Conservation (phyloP, 2,113 vertebrate genomes). For the Oxyura jamaicensis region DNA sequence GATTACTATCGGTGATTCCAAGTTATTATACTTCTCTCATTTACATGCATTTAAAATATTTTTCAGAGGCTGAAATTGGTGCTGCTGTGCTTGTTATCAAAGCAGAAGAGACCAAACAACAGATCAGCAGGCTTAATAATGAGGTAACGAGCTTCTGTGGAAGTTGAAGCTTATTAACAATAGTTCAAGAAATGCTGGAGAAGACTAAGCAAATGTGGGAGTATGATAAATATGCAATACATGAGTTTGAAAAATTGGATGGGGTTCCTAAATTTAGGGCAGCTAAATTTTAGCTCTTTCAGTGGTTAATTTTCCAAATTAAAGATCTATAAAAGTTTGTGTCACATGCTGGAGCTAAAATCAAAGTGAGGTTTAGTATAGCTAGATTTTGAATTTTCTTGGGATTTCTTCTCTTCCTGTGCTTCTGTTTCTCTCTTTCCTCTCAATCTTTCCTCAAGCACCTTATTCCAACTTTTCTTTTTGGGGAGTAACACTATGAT, state of each 20-base stretch:
- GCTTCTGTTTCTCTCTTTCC: not conserved
- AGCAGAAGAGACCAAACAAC: slow-evolving; percentile 85
- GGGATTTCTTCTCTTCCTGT: not conserved
- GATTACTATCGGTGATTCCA: not conserved
- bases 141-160: slow-evolving; percentile 72
- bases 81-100: slow-evolving; percentile 81
- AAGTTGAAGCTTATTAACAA: not conserved
- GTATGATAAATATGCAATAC: not conserved
- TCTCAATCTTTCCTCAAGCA: not conserved
- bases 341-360: not conserved
- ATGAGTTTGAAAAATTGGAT: not conserved
- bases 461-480: not conserved
- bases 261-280: not conserved
- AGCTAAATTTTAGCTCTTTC: not conserved
- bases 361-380: not conserved
- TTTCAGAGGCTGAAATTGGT: slow-evolving; percentile 81
- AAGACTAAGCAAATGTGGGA: not conserved
- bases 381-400: not conserved
- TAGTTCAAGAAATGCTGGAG: not conserved
- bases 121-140: slow-evolving; percentile 80
- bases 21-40: not conserved
- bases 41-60: slow-evolving; percentile 26
- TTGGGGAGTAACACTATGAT: not conserved
- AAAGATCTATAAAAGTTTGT: not conserved
- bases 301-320: not conserved